Percentiles rank a stretch among this genome's conserved stretches.
These are phyloP conservation scores for Dendrolimus pini DNA, from an alignment of 2,888 invertebrate species.

Conservation along the genomic window DNA sequence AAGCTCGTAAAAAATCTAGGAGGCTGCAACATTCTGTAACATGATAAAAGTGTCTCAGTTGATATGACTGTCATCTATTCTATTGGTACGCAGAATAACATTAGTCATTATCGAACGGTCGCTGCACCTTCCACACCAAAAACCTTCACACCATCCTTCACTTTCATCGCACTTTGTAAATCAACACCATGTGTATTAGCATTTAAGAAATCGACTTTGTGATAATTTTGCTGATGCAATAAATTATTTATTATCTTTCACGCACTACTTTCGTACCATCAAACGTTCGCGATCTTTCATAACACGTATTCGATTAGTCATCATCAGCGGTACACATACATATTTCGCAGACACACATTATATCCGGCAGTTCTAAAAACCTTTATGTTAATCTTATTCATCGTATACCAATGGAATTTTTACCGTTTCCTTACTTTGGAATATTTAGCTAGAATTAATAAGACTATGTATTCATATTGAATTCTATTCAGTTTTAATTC, in stretches of 20 bases:
- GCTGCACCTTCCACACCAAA: too few relatives aligned
- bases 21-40: too few relatives aligned
- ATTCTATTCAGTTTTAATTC: too few relatives aligned
- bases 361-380: constrained; percentile 16
- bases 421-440: neutral
- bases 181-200: neutral
- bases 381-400: constrained; percentile 9
- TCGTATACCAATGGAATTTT: neutral
- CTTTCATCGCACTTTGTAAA: neutral
- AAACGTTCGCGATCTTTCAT: constrained; percentile 18
- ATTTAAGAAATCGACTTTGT: constrained; percentile 9
- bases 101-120: too few relatives aligned
- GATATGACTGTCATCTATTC: too few relatives aligned
- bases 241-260: constrained; percentile 18
- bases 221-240: constrained; percentile 14
- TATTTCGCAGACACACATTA: constrained; percentile 19
- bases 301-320: constrained; percentile 20
- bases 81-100: too few relatives aligned
- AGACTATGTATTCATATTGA: too few relatives aligned
- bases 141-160: neutral
- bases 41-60: too few relatives aligned
- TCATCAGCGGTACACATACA: constrained; percentile 19
- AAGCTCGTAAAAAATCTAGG: too few relatives aligned
- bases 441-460: too few relatives aligned
- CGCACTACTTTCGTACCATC: constrained; percentile 13